Percentiles rank a stretch among this genome's conserved stretches.
Evolutionary conservation across 1,140 invertebrate genomes (phyloP).

Genomic region (Dreissena polymorpha): DNA sequence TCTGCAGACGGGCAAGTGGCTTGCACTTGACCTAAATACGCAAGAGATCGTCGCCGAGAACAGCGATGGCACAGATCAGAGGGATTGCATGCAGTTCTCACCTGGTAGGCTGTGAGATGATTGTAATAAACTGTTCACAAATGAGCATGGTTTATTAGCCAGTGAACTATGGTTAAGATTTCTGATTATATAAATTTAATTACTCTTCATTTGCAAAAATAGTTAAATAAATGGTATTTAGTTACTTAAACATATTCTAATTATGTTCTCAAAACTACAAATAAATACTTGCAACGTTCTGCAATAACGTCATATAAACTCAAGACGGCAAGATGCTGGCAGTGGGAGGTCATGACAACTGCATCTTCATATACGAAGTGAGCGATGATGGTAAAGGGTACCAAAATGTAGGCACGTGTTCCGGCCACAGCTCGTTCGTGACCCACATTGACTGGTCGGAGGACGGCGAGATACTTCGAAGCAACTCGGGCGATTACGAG

Average conservation of each 20-base stretch:
- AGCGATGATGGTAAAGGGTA: constrained; percentile 88
- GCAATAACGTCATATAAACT: background rate
- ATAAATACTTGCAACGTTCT: no score
- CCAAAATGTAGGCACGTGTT: constrained; percentile 90
- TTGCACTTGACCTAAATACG: constrained; percentile 92
- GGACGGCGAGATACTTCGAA: constrained; percentile 90
- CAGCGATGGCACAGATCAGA: constrained; percentile 86
- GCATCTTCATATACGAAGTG: constrained; percentile 92
- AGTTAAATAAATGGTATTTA: no score
- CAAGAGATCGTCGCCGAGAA: constrained; percentile 89
- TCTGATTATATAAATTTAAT: no score
- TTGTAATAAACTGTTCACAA: no score
- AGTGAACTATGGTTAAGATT: no score
- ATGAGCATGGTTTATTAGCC: no score
- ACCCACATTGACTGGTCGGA: constrained; percentile 95
- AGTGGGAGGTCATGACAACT: constrained; percentile 94
- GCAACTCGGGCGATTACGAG: constrained; percentile 96
- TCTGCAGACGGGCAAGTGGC: constrained; percentile 90
- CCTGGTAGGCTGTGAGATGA: constrained; percentile 73
- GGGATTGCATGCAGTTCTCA: constrained; percentile 84
- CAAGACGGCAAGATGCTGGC: constrained; percentile 90
- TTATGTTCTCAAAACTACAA: no score
- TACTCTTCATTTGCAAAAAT: no score
- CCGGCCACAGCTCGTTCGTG: constrained; percentile 94
- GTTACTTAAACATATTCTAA: no score